These are phyloP conservation scores for Eurytoma adleriae DNA, from an alignment of 2,888 invertebrate species.

Conservation along the genomic window DNA sequence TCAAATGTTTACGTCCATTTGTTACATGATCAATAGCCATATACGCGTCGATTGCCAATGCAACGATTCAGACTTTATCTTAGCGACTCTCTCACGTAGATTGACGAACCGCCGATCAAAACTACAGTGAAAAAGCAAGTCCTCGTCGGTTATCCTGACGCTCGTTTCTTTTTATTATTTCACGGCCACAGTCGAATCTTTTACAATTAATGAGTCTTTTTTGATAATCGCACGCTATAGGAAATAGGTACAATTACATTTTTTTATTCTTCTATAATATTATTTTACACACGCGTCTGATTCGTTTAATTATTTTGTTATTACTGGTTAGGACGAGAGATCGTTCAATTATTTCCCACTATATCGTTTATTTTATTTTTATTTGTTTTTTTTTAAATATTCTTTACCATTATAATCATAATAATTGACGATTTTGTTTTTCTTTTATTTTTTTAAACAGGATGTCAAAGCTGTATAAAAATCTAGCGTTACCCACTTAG, in stretches of 20 bases:
- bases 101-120: conserved; percentile 28
- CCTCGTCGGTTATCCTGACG: background rate
- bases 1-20: conserved; percentile 38
- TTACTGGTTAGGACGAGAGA: conserved; percentile 55
- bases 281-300: conserved; percentile 44
- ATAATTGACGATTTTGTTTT: conserved; percentile 57
- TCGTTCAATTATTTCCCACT: conserved; percentile 55
- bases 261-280: conserved; percentile 26
- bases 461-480: conserved; percentile 57
- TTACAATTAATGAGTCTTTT: conserved; percentile 34
- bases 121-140: conserved; percentile 16
- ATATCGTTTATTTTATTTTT: conserved; percentile 38
- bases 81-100: background rate
- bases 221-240: conserved; percentile 36
- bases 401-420: conserved; percentile 54
- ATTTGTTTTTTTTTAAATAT: conserved; percentile 32
- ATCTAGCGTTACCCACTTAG: conserved; percentile 53
- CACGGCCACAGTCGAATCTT: conserved; percentile 38
- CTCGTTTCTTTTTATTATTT: background rate
- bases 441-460: conserved; percentile 44
- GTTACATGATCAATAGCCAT: conserved; percentile 16
- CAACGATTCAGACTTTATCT: conserved; percentile 9
- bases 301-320: conserved; percentile 35
- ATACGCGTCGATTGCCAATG: conserved; percentile 22
- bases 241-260: conserved; percentile 49